Conservation (phyloP, 2,797 vertebrate genomes). For the Holocentrus rufus region DNA sequence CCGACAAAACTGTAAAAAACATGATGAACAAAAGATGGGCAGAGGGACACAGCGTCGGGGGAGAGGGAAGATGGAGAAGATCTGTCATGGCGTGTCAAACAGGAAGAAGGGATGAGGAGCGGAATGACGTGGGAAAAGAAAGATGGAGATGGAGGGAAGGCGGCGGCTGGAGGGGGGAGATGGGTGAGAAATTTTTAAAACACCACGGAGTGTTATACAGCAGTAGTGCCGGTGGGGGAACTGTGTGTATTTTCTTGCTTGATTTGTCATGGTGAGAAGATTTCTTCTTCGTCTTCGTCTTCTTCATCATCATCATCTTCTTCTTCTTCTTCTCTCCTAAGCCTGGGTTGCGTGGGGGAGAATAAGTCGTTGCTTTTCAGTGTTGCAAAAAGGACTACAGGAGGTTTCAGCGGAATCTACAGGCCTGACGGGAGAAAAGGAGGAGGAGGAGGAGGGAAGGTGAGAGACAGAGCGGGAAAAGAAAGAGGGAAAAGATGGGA, state of each 20-base stretch:
- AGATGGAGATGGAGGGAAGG: constrained; percentile 38
- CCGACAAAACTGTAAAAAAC: constrained; percentile 26
- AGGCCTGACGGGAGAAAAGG: constrained; percentile 72
- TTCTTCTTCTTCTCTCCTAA: constrained; percentile 70
- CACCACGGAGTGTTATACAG: constrained; percentile 40
- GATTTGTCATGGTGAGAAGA: constrained; percentile 69
- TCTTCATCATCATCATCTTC: constrained; percentile 27
- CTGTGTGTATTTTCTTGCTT: constrained; percentile 64
- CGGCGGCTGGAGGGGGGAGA: constrained; percentile 24
- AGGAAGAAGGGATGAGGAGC: constrained; percentile 16
- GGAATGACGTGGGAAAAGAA: constrained; percentile 23
- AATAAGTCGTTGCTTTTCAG: constrained; percentile 77
- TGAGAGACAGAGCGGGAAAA: constrained; percentile 1
- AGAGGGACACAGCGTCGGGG: not conserved
- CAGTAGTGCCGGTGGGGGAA: constrained; percentile 53
- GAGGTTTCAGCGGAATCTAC: constrained; percentile 80
- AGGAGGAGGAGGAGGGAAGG: not conserved
- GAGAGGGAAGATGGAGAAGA: not conserved
- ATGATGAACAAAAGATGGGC: constrained; percentile 8
- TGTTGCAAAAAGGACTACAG: constrained; percentile 77
- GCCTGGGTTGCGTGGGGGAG: constrained; percentile 75
- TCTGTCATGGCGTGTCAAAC: not conserved
- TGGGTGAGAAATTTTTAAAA: constrained; percentile 37
- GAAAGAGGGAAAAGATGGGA: constrained; percentile 32
- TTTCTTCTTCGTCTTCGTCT: constrained; percentile 38